Percentiles rank a stretch among this genome's conserved stretches.
Evolutionary conservation across 2,113 vertebrate species (phyloP).

Genomic region (Pyxicephalus adspersus): DNA sequence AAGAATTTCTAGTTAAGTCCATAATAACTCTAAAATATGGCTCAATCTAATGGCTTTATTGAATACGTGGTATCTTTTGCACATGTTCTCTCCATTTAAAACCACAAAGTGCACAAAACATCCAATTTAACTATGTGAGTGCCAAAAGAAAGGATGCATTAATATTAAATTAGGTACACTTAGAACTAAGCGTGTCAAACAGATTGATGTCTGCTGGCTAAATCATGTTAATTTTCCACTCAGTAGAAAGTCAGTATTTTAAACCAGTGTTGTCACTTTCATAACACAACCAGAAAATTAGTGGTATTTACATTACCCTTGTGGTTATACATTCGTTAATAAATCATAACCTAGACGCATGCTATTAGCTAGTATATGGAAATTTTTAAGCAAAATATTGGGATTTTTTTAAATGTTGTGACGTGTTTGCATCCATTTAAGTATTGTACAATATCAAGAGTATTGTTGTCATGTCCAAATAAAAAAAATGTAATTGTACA

Average conservation of each 20-base stretch:
- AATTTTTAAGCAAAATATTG: background rate
- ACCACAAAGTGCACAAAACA: conserved; percentile 45
- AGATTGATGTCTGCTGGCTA: conserved; percentile 62
- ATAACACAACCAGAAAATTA: conserved; percentile 55
- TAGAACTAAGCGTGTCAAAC: conserved; percentile 41
- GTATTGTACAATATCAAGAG: background rate
- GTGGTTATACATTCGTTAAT: conserved; percentile 51
- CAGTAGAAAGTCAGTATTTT: conserved; percentile 47
- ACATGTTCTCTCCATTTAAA: conserved; percentile 58
- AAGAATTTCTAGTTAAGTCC: conserved; percentile 58
- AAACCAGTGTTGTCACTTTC: conserved; percentile 60
- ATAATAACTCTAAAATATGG: conserved; percentile 48
- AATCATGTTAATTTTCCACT: conserved; percentile 60
- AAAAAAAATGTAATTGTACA: too few relatives aligned
- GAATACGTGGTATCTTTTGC: conserved; percentile 56
- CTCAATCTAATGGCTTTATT: conserved; percentile 56
- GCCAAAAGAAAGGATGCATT: conserved; percentile 40
- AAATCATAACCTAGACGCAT: conserved; percentile 35
- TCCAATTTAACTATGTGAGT: conserved; percentile 57
- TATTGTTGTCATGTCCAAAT: background rate
- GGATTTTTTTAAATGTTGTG: background rate
- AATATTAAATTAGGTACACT: conserved; percentile 60
- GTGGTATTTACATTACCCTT: conserved; percentile 51
- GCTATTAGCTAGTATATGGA: conserved; percentile 45
- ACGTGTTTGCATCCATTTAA: background rate